phyloP scores from a whole-genome alignment of 2,888 invertebrate species.

The Marronus borbonicus region DNA sequence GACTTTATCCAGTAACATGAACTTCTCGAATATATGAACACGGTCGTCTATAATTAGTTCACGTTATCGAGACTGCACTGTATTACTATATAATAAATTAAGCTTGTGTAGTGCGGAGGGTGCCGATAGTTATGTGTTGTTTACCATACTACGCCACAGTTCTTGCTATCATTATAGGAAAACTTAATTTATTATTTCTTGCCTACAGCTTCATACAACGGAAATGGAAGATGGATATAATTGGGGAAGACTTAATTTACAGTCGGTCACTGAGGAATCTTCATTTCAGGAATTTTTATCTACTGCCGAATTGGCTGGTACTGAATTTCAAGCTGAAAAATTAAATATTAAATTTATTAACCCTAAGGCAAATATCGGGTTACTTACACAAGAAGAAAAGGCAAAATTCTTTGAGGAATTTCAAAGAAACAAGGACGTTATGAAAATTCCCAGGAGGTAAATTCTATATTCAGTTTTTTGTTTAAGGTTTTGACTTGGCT shows the following conservation, averaged over 20 bases:
- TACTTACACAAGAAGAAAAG: conserved; percentile 76
- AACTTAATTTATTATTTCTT: conserved; percentile 46
- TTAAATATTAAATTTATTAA: conserved; percentile 86
- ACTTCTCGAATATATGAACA: no score
- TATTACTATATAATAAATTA: no score
- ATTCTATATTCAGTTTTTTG: not conserved
- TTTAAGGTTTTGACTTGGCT: no score
- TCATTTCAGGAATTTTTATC: conserved; percentile 96
- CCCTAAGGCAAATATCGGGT: conserved; percentile 74
- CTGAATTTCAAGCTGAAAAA: conserved; percentile 94
- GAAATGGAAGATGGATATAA: conserved; percentile 93
- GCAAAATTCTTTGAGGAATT: conserved; percentile 73
- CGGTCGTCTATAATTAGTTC: no score
- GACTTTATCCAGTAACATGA: no score
- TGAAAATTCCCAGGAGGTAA: conserved; percentile 88
- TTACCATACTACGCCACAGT: no score
- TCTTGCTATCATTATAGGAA: no score
- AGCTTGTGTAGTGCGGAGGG: no score
- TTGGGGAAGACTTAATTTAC: conserved; percentile 91
- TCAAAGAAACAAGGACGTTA: conserved; percentile 74
- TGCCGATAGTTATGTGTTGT: no score
- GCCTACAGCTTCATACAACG: conserved; percentile 82
- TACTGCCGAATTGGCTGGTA: conserved; percentile 94
- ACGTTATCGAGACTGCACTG: no score
- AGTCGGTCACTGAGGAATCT: conserved; percentile 96